phyloP scores from a whole-genome alignment of 2,113 vertebrate genomes.

The Drymodes brunneopygia region DNA sequence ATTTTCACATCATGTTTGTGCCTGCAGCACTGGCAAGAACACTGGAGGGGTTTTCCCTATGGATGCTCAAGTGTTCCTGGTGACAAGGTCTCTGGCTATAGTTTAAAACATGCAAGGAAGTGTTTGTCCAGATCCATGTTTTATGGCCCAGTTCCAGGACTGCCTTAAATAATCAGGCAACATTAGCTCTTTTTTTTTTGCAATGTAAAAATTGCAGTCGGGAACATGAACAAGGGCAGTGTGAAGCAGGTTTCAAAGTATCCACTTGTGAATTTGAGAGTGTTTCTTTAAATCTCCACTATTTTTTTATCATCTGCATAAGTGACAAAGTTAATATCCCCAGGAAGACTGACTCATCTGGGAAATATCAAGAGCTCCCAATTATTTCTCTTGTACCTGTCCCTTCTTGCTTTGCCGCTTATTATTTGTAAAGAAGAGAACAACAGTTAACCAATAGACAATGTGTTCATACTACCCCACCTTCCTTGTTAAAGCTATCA shows the following conservation, averaged over 20 bases:
- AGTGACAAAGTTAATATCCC: slow-evolving; percentile 1
- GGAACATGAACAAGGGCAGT: background rate
- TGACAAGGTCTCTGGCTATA: background rate
- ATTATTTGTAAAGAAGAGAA: background rate
- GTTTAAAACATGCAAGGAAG: background rate
- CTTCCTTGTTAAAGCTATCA: background rate
- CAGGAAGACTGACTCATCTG: slow-evolving; percentile 66
- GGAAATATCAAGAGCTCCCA: slow-evolving; percentile 49
- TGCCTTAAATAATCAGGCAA: background rate
- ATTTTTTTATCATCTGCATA: background rate
- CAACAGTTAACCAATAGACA: background rate
- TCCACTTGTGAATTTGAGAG: background rate
- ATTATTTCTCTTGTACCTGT: slow-evolving; percentile 24
- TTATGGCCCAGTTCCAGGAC: background rate
- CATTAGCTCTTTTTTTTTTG: background rate
- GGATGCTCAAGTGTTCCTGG: background rate
- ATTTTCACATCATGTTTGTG: background rate
- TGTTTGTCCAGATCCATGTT: background rate
- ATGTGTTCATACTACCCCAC: background rate
- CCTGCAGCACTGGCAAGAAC: background rate
- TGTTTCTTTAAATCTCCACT: background rate
- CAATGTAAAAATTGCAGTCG: background rate
- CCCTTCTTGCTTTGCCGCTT: slow-evolving; percentile 42
- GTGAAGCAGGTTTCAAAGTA: background rate
- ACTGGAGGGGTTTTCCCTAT: background rate